Evolutionary conservation across 2,888 invertebrate genomes (phyloP).

Genomic region (Drosophila suboccidentalis): DNA sequence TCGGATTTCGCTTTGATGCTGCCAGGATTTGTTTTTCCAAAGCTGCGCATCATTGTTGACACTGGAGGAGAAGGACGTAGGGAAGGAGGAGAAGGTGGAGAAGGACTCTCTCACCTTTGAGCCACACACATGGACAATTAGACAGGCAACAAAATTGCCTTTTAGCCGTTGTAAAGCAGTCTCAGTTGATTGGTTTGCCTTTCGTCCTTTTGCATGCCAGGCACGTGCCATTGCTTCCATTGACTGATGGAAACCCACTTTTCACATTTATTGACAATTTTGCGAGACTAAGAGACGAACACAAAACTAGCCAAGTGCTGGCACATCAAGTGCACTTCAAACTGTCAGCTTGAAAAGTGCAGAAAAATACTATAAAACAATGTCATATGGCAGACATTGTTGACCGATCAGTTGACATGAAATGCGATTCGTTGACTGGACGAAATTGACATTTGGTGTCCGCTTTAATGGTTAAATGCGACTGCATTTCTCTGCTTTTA

Average conservation of each 20-base stretch:
- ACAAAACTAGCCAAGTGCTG: conserved; percentile 21
- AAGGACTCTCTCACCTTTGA: conserved; percentile 4
- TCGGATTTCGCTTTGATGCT: conserved; percentile 42
- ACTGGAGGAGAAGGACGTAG: background rate
- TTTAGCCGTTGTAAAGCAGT: conserved; percentile 26
- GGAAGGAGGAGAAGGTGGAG: background rate
- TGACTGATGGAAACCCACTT: conserved; percentile 55
- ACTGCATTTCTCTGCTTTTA: conserved; percentile 3
- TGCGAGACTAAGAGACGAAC: conserved; percentile 4
- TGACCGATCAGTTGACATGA: conserved; percentile 20
- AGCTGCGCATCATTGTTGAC: conserved; percentile 39
- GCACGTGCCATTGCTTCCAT: conserved; percentile 61
- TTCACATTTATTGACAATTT: conserved; percentile 63
- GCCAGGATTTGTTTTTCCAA: conserved; percentile 46
- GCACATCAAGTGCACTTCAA: conserved; percentile 54
- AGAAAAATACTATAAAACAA: conserved; percentile 22
- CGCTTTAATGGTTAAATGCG: background rate
- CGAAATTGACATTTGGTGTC: conserved; percentile 47
- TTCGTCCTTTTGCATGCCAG: conserved; percentile 33
- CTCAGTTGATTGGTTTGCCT: conserved; percentile 36
- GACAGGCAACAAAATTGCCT: conserved; percentile 48
- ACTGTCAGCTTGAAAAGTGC: conserved; percentile 49
- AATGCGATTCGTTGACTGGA: conserved; percentile 20
- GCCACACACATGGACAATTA: conserved; percentile 36
- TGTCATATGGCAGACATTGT: conserved; percentile 49